Evolutionary conservation across 2,113 vertebrate species (phyloP).

Genomic region (Marcusenius ussheri): DNA sequence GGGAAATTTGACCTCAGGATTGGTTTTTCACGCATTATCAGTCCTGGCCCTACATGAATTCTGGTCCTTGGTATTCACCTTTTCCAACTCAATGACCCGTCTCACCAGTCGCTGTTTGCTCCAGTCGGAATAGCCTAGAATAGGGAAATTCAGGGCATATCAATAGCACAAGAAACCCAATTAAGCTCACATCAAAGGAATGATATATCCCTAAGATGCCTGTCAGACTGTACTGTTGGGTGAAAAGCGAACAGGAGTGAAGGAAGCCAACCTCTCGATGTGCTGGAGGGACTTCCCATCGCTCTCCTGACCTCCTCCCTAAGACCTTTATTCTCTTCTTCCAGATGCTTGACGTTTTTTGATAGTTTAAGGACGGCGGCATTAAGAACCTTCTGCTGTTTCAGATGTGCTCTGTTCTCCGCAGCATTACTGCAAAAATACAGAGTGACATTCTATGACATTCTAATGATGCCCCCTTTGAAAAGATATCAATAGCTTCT

Average conservation of each 20-base stretch:
- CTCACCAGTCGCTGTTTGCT: conserved; percentile 78
- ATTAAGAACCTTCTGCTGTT: conserved; percentile 66
- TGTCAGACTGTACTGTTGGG: neutral
- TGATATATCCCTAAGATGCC: neutral
- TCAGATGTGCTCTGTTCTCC: conserved; percentile 64
- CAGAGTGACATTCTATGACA: neutral
- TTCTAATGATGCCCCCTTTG: neutral
- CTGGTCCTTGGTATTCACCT: conserved; percentile 57
- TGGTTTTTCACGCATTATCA: neutral
- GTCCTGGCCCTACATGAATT: neutral
- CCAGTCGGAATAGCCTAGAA: conserved; percentile 74
- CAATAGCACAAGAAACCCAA: neutral
- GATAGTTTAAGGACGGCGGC: conserved; percentile 69
- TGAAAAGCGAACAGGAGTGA: neutral
- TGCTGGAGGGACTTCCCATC: conserved; percentile 53
- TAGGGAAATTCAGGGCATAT: neutral
- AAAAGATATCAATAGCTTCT: neutral
- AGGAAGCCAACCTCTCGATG: conserved; percentile 57
- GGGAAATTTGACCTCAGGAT: neutral
- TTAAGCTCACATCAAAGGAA: neutral
- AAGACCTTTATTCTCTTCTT: conserved; percentile 71
- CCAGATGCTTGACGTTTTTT: conserved; percentile 69
- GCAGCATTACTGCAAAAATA: conserved; percentile 44
- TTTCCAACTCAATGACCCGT: conserved; percentile 70
- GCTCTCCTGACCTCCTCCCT: conserved; percentile 67